These are phyloP conservation scores for Drosophila auraria DNA, from an alignment of 1,140 invertebrate species.

Conservation along the genomic window DNA sequence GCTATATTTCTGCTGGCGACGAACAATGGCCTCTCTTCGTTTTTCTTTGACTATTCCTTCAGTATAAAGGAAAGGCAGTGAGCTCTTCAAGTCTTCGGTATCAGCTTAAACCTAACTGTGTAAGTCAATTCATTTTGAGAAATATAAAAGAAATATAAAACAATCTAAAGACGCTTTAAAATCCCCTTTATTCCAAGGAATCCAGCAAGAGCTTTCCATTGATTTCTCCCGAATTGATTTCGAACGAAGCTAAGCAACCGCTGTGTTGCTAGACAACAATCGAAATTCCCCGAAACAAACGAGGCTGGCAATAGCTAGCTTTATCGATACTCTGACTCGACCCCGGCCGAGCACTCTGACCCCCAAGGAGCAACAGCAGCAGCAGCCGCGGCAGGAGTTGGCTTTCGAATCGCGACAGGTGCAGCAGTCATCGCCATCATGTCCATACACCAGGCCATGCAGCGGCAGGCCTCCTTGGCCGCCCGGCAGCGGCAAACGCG, in stretches of 20 bases:
- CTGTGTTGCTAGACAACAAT: conserved; percentile 62
- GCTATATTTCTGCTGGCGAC: too few species aligned
- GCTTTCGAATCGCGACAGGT: neutral
- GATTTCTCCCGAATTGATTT: conserved; percentile 12
- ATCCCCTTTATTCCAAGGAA: neutral
- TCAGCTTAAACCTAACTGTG: neutral
- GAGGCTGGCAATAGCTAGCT: conserved; percentile 27
- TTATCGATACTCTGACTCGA: conserved; percentile 36
- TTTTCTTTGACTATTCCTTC: too few species aligned
- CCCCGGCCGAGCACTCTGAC: neutral
- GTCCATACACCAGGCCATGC: neutral
- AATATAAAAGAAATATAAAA: neutral
- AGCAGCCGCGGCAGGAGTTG: neutral
- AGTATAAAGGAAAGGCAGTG: too few species aligned
- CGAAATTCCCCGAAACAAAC: conserved; percentile 13
- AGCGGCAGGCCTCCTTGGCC: neutral
- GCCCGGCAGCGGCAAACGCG: conserved; percentile 27
- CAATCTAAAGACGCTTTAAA: neutral
- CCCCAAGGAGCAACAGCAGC: neutral
- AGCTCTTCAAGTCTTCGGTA: too few species aligned
- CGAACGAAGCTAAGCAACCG: conserved; percentile 51
- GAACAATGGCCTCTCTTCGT: neutral
- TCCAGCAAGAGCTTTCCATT: neutral
- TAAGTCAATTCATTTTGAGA: too few species aligned
- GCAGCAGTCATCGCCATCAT: neutral